Evolutionary conservation across 2,888 invertebrate genomes (phyloP).

Genomic region (Fabriciana adippe): DNA sequence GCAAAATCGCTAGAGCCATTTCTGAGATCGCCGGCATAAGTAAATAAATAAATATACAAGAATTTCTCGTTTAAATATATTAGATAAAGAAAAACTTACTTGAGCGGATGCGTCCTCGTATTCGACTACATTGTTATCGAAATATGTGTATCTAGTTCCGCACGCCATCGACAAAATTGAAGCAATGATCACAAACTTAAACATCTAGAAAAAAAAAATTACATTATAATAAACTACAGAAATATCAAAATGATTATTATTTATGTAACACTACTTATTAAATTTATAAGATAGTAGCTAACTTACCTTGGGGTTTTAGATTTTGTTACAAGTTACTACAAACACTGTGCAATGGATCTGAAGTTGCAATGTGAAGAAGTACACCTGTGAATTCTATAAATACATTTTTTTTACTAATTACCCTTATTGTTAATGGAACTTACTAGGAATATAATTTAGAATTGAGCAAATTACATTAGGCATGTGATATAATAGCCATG

Average conservation of each 20-base stretch:
- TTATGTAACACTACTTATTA: not conserved
- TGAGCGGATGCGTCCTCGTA: conserved; percentile 42
- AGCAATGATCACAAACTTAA: conserved; percentile 35
- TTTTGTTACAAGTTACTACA: conserved; percentile 1
- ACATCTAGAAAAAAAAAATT: conserved; percentile 40
- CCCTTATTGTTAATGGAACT: conserved; percentile 25
- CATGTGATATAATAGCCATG: not conserved
- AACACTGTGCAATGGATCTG: not conserved
- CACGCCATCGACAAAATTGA: conserved; percentile 39
- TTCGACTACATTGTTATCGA: conserved; percentile 50
- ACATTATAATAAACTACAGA: not conserved
- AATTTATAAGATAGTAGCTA: not conserved
- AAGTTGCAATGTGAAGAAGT: not conserved
- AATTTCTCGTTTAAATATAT: too few species aligned
- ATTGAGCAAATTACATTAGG: not conserved
- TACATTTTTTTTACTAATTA: conserved; percentile 19
- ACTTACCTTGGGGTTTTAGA: conserved; percentile 7
- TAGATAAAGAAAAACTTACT: conserved; percentile 40
- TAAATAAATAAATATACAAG: too few species aligned
- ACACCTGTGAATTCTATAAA: conserved; percentile 21
- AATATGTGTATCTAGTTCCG: conserved; percentile 40
- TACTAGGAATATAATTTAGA: conserved; percentile 8
- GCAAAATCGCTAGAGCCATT: too few species aligned
- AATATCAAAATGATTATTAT: too few species aligned
- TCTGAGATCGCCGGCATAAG: too few species aligned